Percentiles rank a stretch among this genome's conserved stretches.
Conservation (phyloP, 35 echinoderm and acorn worm genomes). For the Lytechinus variegatus region DNA sequence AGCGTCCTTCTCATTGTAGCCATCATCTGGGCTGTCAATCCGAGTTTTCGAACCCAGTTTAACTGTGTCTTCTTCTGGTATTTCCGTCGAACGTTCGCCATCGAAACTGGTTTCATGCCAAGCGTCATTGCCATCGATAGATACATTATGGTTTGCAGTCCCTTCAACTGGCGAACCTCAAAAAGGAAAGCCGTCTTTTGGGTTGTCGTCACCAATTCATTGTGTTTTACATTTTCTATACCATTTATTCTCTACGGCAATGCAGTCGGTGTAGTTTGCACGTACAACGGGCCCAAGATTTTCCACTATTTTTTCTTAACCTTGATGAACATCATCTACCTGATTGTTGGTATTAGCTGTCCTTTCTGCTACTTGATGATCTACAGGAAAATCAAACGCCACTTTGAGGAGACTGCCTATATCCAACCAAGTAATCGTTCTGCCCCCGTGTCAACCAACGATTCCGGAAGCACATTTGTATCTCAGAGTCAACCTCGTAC, state of each 20-base stretch:
- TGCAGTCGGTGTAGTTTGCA: not conserved
- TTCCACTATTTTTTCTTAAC: too few species aligned
- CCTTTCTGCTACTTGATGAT: not conserved
- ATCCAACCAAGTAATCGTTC: not conserved
- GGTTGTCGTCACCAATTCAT: not conserved
- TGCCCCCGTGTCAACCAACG: not conserved
- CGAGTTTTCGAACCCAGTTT: not conserved
- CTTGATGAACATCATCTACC: too few species aligned
- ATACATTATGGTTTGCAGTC: not conserved
- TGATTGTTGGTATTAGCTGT: not conserved
- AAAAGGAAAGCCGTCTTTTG: not conserved
- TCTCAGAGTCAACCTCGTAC: too few species aligned
- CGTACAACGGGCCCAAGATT: not conserved
- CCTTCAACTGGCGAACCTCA: not conserved
- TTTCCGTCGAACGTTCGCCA: not conserved
- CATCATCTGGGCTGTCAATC: not conserved
- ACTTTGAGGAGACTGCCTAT: not conserved
- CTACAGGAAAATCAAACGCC: not conserved
- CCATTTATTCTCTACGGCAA: not conserved
- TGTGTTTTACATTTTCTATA: not conserved
- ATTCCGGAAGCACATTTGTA: too few species aligned
- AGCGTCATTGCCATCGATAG: not conserved
- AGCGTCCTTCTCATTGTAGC: not conserved
- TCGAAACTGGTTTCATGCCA: not conserved
- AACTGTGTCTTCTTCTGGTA: constrained; percentile 6